Conservation (phyloP, 1,140 invertebrate species). For the Plodia interpunctella region DNA sequence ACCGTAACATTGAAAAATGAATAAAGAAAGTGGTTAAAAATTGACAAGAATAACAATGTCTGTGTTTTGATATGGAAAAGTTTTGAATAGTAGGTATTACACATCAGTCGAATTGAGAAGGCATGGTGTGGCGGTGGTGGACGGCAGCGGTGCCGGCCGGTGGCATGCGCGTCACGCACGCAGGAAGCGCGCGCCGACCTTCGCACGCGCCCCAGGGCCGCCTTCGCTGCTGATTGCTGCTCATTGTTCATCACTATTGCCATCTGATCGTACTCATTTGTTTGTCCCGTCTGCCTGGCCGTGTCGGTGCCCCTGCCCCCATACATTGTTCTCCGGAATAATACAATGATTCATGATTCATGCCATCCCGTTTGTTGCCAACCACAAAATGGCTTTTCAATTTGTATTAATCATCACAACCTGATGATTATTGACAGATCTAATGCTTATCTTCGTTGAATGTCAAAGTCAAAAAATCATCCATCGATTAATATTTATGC, state of each 20-base stretch:
- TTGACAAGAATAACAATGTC: too few species aligned
- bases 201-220: slow-evolving; percentile 60
- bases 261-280: slow-evolving; percentile 27
- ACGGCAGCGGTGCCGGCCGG: slow-evolving; percentile 18
- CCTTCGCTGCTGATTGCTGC: slow-evolving; percentile 38
- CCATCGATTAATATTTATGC: too few species aligned
- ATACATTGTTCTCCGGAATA: slow-evolving; percentile 14
- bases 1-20: too few species aligned
- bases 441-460: too few species aligned
- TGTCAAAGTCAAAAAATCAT: too few species aligned
- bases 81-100: too few species aligned
- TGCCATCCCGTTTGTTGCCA: background rate
- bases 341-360: slow-evolving; percentile 2
- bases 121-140: slow-evolving; percentile 6
- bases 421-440: too few species aligned
- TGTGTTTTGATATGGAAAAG: too few species aligned
- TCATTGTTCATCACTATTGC: slow-evolving; percentile 45
- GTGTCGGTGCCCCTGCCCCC: background rate
- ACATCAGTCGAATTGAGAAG: too few species aligned
- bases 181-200: slow-evolving; percentile 66
- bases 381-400: background rate
- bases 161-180: slow-evolving; percentile 68
- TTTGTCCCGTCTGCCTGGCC: slow-evolving; percentile 9
- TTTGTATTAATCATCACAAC: too few species aligned
- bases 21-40: too few species aligned